phyloP scores from a whole-genome alignment of 2,888 invertebrate species.

The Quadroppia sp. region DNA sequence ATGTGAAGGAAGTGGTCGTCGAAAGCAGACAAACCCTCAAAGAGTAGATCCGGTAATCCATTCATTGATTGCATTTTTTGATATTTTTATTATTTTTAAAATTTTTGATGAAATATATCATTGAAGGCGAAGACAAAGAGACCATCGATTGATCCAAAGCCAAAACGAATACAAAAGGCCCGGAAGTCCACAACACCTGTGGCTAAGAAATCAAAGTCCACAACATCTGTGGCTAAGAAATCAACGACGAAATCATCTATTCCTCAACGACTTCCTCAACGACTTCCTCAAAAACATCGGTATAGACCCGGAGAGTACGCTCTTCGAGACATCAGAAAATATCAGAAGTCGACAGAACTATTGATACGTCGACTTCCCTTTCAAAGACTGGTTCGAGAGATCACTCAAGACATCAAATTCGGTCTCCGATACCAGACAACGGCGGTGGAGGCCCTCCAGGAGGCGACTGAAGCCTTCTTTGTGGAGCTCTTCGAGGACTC shows the following conservation, averaged over 20 bases:
- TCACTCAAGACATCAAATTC: constrained; percentile 95
- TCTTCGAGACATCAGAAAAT: constrained; percentile 91
- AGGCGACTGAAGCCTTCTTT: constrained; percentile 58
- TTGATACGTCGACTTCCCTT: constrained; percentile 91
- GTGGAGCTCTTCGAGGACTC: constrained; percentile 68
- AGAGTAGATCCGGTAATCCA: too few species aligned
- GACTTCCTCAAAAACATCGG: constrained; percentile 67
- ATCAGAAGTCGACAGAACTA: constrained; percentile 93
- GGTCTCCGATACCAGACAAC: constrained; percentile 93
- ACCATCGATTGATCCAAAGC: too few species aligned
- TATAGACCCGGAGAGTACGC: constrained; percentile 94
- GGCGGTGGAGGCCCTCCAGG: constrained; percentile 66
- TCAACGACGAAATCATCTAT: constrained; percentile 92
- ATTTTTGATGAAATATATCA: too few species aligned
- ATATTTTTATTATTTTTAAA: too few species aligned
- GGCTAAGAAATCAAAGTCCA: constrained; percentile 90
- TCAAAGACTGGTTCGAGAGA: constrained; percentile 93
- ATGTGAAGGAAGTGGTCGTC: too few species aligned
- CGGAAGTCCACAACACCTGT: constrained; percentile 92
- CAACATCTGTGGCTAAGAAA: constrained; percentile 90
- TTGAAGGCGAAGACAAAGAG: neutral
- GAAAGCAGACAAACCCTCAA: too few species aligned
- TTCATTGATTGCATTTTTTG: too few species aligned
- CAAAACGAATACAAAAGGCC: constrained; percentile 95
- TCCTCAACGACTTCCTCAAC: constrained; percentile 58